Conservation (phyloP, 2,797 vertebrate genomes). For the Siniperca obscura region DNA sequence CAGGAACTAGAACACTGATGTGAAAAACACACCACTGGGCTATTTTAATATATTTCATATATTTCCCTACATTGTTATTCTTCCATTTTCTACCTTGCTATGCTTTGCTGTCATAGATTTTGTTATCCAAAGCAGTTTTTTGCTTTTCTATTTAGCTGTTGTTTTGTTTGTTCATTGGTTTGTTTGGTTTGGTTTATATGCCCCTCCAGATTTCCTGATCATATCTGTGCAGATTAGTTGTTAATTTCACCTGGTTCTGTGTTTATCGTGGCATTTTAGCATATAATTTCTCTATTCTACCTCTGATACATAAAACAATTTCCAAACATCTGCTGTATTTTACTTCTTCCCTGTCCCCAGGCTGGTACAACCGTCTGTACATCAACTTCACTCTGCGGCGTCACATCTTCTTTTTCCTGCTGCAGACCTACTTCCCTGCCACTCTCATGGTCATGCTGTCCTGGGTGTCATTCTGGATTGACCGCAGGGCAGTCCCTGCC, state of each 20-base stretch:
- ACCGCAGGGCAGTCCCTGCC: conserved; percentile 93
- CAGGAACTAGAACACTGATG: conserved; percentile 8
- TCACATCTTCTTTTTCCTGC: conserved; percentile 97
- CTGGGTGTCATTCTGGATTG: conserved; percentile 99
- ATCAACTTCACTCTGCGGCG: conserved; percentile 95
- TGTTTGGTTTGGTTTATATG: not conserved
- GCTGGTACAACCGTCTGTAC: conserved; percentile 97
- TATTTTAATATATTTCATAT: conserved; percentile 1
- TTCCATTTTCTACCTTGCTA: not conserved
- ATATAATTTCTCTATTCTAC: conserved; percentile 1
- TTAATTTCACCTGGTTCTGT: conserved; percentile 7
- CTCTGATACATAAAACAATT: not conserved
- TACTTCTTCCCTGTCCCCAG: conserved; percentile 74
- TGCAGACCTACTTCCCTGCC: conserved; percentile 96
- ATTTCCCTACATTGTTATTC: conserved; percentile 6
- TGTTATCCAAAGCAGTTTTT: not conserved
- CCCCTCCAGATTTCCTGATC: conserved; percentile 3
- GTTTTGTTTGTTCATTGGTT: conserved; percentile 11
- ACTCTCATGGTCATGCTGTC: conserved; percentile 97
- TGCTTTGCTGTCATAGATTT: conserved; percentile 13
- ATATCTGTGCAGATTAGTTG: conserved; percentile 5
- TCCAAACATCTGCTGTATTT: conserved; percentile 1
- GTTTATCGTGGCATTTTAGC: not conserved
- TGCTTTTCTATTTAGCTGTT: conserved; percentile 14
- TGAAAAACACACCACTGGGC: conserved; percentile 6